These are phyloP conservation scores for Aphodius sticticus DNA, from an alignment of 2,888 invertebrate genomes.

Conservation along the genomic window DNA sequence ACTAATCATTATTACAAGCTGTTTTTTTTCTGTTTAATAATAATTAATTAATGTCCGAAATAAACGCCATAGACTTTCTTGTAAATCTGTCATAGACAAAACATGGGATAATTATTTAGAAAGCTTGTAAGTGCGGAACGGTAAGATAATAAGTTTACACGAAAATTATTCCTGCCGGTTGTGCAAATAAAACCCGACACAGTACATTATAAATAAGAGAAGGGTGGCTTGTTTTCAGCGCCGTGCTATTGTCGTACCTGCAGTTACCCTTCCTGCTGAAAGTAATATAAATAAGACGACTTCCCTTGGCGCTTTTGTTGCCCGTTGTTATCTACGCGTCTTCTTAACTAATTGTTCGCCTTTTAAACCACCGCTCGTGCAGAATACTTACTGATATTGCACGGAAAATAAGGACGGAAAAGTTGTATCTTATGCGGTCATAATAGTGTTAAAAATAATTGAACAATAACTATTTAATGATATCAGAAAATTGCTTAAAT, in stretches of 20 bases:
- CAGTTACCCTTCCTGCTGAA: not conserved
- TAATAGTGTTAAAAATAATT: too few species aligned
- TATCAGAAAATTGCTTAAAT: too few species aligned
- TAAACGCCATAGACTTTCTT: too few species aligned
- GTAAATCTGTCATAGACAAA: not conserved
- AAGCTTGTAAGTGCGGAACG: not conserved
- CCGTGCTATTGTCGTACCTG: not conserved
- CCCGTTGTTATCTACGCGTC: not conserved
- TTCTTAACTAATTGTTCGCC: not conserved
- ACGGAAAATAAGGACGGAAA: too few species aligned
- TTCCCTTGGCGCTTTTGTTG: not conserved
- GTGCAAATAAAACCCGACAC: not conserved
- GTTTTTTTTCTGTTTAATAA: not conserved
- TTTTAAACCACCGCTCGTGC: not conserved
- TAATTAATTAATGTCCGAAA: too few species aligned
- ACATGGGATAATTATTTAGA: not conserved
- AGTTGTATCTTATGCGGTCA: too few species aligned
- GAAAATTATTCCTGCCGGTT: not conserved
- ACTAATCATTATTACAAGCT: not conserved
- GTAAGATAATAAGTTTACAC: not conserved
- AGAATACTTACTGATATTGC: too few species aligned
- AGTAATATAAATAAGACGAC: slow-evolving; percentile 4
- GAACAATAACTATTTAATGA: too few species aligned
- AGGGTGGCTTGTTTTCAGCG: not conserved
- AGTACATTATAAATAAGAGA: not conserved